Base-by-base conservation (phyloP, 2,888 invertebrate genomes). In the Dryomyza anilis region DNA sequence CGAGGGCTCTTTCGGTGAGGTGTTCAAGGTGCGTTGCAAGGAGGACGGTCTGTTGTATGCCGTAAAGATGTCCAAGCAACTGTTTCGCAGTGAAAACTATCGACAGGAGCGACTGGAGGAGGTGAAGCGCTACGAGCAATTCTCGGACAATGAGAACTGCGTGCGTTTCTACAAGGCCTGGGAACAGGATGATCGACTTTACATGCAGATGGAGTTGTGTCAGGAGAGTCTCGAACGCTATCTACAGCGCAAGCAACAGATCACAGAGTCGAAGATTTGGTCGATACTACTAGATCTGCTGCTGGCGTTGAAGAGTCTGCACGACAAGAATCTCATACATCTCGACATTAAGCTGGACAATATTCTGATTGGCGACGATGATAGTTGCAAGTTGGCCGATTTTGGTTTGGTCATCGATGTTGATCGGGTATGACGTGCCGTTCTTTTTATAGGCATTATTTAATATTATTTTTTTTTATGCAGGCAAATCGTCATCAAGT, bases 291-390 rank as follows among this genome's bases (percentile, higher is more conserved):
- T 88, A 50, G 91, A 92, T 78, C 81, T 91, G 60, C 73, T 85
- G 12, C 73, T 83, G 68, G 91, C 89, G 19, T 78, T 92, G 2
- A 86, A 89, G 73, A 89, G 89, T 74, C 81, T 93, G 23, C 92
- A 92, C 76, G 86, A 86, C 67, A 85, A 87, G 58, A 85, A 88
- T 76, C 83, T 91, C 36, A 85, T 92, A 36, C 92, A 92, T 77
- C 85, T 92, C 80, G 92, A 92, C 81, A 89, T 93, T 39, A 92
- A 93, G 79, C 88, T 91, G 50, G 91, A 90, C 59, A 92, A 93
- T 79, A 90, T 93, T 57, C 86, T 92, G 74, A 86, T 92, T 64
- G 86, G 87, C 6, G 84, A 85, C 66, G 86, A 88, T 73, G 86
- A 87, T 16, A 78, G 78, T n/a, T 92, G 89, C 78, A 92, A 93